A percentile compares a stretch with the other conserved stretches of the same genome.
These are phyloP conservation scores for Drosophila melanogaster DNA, from an alignment of 1,140 invertebrate genomes.

Conservation along the genomic window Release_6_plus_ISO1_MT NC_004354.4:13351001-13351500, in stretches of 20 bases:
- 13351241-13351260: not conserved
- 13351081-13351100: not conserved
- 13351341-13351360: constrained; percentile 9
- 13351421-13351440: not conserved
- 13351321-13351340: constrained; percentile 2
- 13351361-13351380: constrained; percentile 17
- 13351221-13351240: constrained; percentile 46
- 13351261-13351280: constrained; percentile 16
- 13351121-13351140: constrained; percentile 26
- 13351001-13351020: constrained; percentile 35
- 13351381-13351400: constrained; percentile 6
- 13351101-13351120: too few species aligned
- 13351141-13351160: constrained; percentile 38
- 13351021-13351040: constrained; percentile 18
- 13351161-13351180: constrained; percentile 38
- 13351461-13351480: constrained; percentile 2
- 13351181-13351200: constrained; percentile 20
- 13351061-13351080: constrained; percentile 5
- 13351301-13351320: too few species aligned
- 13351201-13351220: constrained; percentile 25
- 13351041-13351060: not conserved
- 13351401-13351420: too few species aligned
- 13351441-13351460: constrained; percentile 4
- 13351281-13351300: constrained; percentile 1
- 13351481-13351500: not conserved